Percentiles rank a stretch among this genome's conserved stretches.
Evolutionary conservation across 2,113 vertebrate species (phyloP).

Genomic region (Melospiza georgiana): DNA sequence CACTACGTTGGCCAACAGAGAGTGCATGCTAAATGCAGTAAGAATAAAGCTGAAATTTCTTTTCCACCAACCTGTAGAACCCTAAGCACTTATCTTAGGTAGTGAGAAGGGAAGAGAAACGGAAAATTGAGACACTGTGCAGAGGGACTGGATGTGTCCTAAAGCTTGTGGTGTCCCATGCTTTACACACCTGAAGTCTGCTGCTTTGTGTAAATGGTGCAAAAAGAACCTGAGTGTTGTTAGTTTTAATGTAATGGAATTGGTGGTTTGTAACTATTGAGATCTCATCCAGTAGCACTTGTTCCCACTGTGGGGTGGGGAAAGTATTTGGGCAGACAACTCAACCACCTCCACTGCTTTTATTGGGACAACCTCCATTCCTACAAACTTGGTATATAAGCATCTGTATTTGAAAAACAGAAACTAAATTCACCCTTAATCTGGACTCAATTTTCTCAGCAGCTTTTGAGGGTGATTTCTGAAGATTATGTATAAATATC

Average conservation of each 20-base stretch:
- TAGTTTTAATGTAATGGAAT: background rate
- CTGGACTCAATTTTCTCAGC: background rate
- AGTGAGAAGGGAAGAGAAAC: background rate
- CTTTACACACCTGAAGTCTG: background rate
- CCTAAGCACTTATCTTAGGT: background rate
- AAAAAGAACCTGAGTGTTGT: background rate
- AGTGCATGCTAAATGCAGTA: background rate
- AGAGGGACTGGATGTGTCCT: background rate
- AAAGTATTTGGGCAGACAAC: background rate
- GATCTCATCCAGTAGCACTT: background rate
- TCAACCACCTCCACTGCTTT: background rate
- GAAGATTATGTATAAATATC: background rate
- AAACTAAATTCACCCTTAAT: background rate
- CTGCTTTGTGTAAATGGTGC: background rate
- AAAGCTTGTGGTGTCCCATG: background rate
- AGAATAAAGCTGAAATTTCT: background rate
- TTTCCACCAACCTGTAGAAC: background rate
- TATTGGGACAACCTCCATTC: background rate
- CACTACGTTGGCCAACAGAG: background rate
- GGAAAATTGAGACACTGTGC: background rate
- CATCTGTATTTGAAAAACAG: background rate
- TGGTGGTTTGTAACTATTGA: background rate
- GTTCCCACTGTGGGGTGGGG: background rate
- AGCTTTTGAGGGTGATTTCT: background rate
- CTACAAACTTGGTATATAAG: background rate